A percentile compares a stretch with the other conserved stretches of the same genome.
Evolutionary conservation across 2,113 vertebrate species (phyloP).

Genomic region (Aegotheles bennettii): DNA sequence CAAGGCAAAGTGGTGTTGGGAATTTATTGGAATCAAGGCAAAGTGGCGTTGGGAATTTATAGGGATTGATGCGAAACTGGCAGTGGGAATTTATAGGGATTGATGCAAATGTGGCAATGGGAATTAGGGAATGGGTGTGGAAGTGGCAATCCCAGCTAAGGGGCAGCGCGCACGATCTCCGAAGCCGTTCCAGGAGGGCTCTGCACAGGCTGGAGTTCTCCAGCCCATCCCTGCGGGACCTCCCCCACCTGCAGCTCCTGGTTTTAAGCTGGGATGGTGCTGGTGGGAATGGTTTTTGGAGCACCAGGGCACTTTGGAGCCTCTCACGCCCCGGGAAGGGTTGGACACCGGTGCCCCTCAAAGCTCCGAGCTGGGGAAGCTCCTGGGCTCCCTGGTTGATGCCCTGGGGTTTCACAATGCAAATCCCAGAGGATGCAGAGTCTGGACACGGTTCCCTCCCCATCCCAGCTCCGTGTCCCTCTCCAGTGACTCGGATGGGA

Average conservation of each 20-base stretch:
- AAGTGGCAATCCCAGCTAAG: not conserved
- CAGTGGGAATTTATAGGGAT: no score
- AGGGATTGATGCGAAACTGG: not conserved
- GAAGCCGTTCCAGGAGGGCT: not conserved
- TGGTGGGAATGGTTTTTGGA: rapidly evolving
- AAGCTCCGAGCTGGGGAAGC: not conserved
- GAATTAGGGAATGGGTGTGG: not conserved
- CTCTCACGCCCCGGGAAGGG: rapidly evolving
- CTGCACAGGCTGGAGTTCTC: not conserved
- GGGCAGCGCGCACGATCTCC: no score
- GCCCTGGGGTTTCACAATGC: rapidly evolving
- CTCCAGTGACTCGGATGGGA: not conserved
- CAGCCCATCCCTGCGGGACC: not conserved
- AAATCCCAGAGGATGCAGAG: not conserved
- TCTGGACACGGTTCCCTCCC: no score
- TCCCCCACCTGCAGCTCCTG: not conserved
- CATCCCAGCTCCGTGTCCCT: not conserved
- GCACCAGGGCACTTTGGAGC: not conserved
- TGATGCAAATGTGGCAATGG: not conserved
- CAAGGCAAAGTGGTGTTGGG: rapidly evolving
- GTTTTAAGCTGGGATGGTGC: rapidly evolving
- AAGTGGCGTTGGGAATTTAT: not conserved
- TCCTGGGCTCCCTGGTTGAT: rapidly evolving
- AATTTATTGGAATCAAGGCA: not conserved
- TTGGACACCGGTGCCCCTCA: rapidly evolving